Base-by-base conservation (phyloP, 2,113 vertebrate genomes). In the Gopherus flavomarginatus region DNA sequence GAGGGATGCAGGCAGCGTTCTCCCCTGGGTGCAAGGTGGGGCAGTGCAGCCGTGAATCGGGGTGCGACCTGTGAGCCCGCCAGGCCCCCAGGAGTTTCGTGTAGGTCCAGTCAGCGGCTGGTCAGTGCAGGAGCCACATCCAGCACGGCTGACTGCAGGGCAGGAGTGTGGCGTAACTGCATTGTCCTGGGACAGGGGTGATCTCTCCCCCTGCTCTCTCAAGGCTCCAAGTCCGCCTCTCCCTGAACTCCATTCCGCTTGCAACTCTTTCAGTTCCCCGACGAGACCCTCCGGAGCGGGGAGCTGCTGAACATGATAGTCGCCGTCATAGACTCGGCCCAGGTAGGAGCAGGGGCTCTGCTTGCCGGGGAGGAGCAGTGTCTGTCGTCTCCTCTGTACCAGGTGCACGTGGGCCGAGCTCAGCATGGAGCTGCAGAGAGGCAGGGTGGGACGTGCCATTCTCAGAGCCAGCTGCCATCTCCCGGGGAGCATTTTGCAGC, bases 261-360 rank as follows among this genome's bases (percentile, higher is more conserved):
- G 56, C 12, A 92, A 3, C 72, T 26, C 54, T 26, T 69, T 4
- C 96, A 99, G 99, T 99, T 99, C 95, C 99, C 99, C 6, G 99
- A 99, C 11, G 99, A 99, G 96, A 99, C 99, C 5, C 95, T 99
- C 1, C 98, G 99, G 3, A 99, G 99, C 0, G 99, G 99, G 2
- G 99, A 99, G 96, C 98, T 99, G 81, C 98, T 99, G 7, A 99
- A 99, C 98, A 99, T 99, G 99, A 99, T 99, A 0, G 99, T 99
- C 3, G 99, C 99, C 0, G 99, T 99, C 84, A 99, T 99, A 0
- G 99, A 99, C 96, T 99, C 99, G 1, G 98, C 98, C 10, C 98
- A 99, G 98, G 98, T 99, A 42, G 78, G n/a, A 44, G 2, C 1
- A 9, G 10, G 2, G 3, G 1, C 13, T 3, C 5, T 0, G 29